Conservation (phyloP, 2,888 invertebrate genomes). For the Biston stratarius region DNA sequence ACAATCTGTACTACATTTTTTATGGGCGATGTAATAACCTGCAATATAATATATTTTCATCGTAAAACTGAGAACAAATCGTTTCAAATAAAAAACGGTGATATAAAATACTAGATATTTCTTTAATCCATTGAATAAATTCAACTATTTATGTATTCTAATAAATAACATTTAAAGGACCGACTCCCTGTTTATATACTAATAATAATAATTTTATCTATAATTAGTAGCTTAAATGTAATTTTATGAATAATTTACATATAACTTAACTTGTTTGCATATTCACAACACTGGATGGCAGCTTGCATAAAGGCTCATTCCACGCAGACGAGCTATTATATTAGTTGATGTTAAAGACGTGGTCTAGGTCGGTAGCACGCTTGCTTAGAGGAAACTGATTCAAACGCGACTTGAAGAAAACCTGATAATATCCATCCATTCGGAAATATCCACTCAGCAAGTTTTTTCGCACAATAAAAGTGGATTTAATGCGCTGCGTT, state of each 20-base stretch:
- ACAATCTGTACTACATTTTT: constrained; percentile 12
- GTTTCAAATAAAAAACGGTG: constrained; percentile 20
- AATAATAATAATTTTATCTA: constrained; percentile 2
- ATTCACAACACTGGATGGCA: constrained; percentile 36
- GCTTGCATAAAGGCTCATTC: background rate
- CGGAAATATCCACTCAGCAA: no score
- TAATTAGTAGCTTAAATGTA: constrained; percentile 33
- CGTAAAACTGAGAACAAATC: background rate
- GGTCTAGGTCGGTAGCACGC: no score
- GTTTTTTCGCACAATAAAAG: no score
- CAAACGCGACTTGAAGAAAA: no score
- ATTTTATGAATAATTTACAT: background rate
- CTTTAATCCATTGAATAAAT: constrained; percentile 37
- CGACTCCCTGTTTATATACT: constrained; percentile 31
- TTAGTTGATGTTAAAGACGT: no score
- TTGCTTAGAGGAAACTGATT: no score
- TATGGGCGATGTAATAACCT: constrained; percentile 3
- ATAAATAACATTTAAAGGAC: constrained; percentile 37
- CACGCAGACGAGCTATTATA: background rate
- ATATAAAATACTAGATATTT: constrained; percentile 24
- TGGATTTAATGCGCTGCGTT: no score
- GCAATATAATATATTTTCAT: background rate
- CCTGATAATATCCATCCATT: no score
- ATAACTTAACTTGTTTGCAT: constrained; percentile 22
- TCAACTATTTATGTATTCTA: constrained; percentile 37